Evolutionary conservation across 1,140 invertebrate species (phyloP), one percentile per base, ranked within the genome.

Genomic region (Tetragnatha versicolor): DNA sequence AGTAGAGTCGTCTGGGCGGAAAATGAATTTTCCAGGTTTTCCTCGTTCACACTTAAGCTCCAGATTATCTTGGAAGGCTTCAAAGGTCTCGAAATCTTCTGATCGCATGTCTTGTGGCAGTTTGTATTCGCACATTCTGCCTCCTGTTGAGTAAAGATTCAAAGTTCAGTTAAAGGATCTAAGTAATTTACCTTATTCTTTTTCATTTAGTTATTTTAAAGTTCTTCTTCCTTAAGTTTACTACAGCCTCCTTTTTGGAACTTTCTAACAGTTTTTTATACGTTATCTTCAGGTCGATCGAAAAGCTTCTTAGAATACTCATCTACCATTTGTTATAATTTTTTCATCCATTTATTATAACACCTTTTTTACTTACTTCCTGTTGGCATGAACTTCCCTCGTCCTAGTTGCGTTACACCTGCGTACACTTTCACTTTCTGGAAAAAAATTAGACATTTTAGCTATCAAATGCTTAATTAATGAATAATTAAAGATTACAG

Each of bases 1-100:
- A 2, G 94, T 97, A 79, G 93, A 89, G 53, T 88, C 86, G 85
- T 95, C 93, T 0, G 95, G 95, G 2, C 91, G 95, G 92, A 94
- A 98, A 81, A 91, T 90, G 12, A 98, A 89, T 9, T 95, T 86
- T 2, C 92, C 94, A 0, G 95, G 93, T 22, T 69, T 63, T 6
- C 82, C 82, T 80, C 93, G 90, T 45, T 88, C 87, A 84, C 95
- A 97, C 68, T 91, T 89, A 1, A 96, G 88, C 10, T 91, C 91
- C 6, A 97, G 84, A 0, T 91, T 92, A 45, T 94, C 87, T 84
- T 96, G 94, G 84, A 93, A 97, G 7, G 93, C 94, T 0, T 93
- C 94, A 82, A 96, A 97, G 0, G 79, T 82, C 7, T 89, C 88
- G 84, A 91, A 96, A 39, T 93, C 92, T 81, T 95, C 93, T 0